Evolutionary conservation across 2,797 vertebrate species (phyloP).

Genomic region (Aratinga solstitialis): DNA sequence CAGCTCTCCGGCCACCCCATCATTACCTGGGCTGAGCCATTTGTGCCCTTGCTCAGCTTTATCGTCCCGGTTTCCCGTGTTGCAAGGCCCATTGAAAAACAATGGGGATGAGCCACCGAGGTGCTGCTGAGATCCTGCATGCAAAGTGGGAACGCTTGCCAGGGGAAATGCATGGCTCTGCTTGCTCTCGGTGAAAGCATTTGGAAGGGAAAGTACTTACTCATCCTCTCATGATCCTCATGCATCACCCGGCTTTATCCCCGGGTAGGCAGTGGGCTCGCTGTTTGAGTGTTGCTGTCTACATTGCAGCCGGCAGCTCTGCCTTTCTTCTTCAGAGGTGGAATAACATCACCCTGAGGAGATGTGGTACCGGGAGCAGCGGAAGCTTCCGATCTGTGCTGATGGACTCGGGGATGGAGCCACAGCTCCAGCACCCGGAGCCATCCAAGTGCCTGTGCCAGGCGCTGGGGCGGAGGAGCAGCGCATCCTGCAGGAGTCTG

Average conservation of each 20-base stretch:
- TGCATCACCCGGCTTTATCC: neutral
- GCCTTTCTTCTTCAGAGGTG: neutral
- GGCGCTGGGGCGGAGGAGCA: accelerated
- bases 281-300: neutral
- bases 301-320: neutral
- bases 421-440: neutral
- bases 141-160: neutral
- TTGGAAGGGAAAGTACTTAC: constrained; percentile 52
- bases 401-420: accelerated
- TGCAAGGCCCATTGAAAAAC: neutral
- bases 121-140: neutral
- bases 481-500: neutral
- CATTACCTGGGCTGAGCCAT: neutral
- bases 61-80: accelerated
- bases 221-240: constrained; percentile 27
- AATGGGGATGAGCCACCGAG: neutral
- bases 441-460: neutral
- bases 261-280: neutral
- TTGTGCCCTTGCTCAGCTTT: neutral
- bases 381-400: neutral
- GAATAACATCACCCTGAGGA: neutral
- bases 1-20: neutral
- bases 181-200: neutral
- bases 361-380: neutral
- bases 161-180: neutral